Conservation (phyloP, 2,888 invertebrate species). For the Rhingia campestris region DNA sequence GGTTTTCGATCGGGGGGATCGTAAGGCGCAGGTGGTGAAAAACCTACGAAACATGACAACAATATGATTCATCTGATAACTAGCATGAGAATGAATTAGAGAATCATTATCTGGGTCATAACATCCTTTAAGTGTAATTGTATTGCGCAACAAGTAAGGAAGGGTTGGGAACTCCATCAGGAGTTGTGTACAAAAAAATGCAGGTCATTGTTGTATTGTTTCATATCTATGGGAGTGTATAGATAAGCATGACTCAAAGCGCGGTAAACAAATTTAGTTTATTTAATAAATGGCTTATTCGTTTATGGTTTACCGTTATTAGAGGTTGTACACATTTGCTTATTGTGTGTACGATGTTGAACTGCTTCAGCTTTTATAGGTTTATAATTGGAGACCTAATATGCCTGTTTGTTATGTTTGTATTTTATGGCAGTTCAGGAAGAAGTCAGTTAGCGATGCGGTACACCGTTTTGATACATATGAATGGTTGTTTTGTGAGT, state of each 20-base stretch:
- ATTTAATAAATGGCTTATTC: neutral
- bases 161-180: too few relatives aligned
- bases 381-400: too few relatives aligned
- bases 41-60: neutral
- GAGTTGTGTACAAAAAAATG: neutral
- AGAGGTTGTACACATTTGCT: neutral
- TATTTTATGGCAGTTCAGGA: too few relatives aligned
- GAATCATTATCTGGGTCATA: neutral
- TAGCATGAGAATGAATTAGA: too few relatives aligned
- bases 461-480: too few relatives aligned
- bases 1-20: conserved; percentile 20
- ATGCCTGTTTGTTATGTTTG: too few relatives aligned
- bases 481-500: too few relatives aligned
- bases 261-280: neutral
- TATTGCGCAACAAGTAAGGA: conserved; percentile 1
- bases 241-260: conserved; percentile 10
- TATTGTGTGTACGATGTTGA: neutral
- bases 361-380: neutral
- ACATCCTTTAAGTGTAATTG: neutral
- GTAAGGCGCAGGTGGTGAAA: conserved; percentile 29
- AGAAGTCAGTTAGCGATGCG: too few relatives aligned
- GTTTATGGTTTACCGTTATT: neutral
- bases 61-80: conserved; percentile 27
- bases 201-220: conserved; percentile 4
- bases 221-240: neutral